phyloP scores from a whole-genome alignment of 2,797 vertebrate genomes.

The Peromyscus melanophrys region DNA sequence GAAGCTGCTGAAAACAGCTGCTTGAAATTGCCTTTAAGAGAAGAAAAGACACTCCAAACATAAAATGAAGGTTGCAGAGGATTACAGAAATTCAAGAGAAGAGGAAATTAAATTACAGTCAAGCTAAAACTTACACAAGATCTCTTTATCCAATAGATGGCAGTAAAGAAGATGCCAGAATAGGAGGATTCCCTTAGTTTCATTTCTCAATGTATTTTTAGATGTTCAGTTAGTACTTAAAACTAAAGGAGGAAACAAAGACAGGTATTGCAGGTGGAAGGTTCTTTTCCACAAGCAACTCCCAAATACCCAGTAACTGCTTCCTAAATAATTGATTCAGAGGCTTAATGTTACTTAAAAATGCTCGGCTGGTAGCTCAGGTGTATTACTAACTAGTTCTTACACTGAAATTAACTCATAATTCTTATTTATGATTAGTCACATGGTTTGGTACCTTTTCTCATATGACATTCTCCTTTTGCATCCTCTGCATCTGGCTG shows the following conservation, averaged over 20 bases:
- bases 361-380: too few species aligned
- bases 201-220: not conserved
- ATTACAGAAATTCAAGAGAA: conserved; percentile 67
- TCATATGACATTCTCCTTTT: too few species aligned
- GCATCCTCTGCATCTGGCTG: too few species aligned
- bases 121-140: conserved; percentile 4
- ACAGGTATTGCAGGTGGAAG: not conserved
- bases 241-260: not conserved
- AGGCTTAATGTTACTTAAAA: too few species aligned
- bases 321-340: too few species aligned
- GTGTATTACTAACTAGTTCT: too few species aligned
- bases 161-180: conserved; percentile 23
- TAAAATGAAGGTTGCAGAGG: conserved; percentile 66
- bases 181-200: not conserved
- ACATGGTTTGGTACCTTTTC: too few species aligned
- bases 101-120: conserved; percentile 72
- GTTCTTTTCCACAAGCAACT: too few species aligned
- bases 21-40: conserved; percentile 61
- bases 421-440: too few species aligned
- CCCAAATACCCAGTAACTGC: too few species aligned
- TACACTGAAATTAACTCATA: too few species aligned
- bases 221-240: not conserved
- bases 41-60: conserved; percentile 33
- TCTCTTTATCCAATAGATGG: conserved; percentile 2
- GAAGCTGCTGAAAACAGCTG: conserved; percentile 48